phyloP scores from a whole-genome alignment of 2,113 vertebrate species.

The Rhea pennata region DNA sequence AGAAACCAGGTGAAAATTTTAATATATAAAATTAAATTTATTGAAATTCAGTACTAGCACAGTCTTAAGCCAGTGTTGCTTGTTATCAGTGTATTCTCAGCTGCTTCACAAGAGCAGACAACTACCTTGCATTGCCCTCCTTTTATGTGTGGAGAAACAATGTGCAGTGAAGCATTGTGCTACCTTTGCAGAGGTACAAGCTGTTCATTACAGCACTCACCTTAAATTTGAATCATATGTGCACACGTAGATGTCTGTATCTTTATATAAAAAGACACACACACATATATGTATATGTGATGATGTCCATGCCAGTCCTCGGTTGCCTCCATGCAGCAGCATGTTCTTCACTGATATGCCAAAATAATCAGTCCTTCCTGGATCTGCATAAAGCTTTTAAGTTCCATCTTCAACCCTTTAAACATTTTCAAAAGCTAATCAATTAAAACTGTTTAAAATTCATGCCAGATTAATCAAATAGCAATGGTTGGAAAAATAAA shows the following conservation, averaged over 20 bases:
- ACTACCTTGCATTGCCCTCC: neutral
- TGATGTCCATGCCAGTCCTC: neutral
- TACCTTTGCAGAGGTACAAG: neutral
- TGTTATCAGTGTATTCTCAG: neutral
- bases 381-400: neutral
- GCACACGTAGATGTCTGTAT: neutral
- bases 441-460: neutral
- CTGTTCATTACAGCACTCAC: neutral
- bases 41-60: neutral
- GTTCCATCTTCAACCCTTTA: neutral
- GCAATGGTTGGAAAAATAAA: neutral
- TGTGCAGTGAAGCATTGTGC: neutral
- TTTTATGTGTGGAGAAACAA: neutral
- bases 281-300: no score
- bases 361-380: neutral
- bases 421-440: neutral
- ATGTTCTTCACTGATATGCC: neutral
- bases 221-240: neutral
- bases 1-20: neutral
- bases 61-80: neutral
- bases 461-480: neutral
- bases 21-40: neutral
- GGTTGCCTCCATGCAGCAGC: neutral
- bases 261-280: neutral
- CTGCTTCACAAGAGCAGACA: neutral